Base-by-base conservation (phyloP, 2,888 invertebrate species). In the Eumerus sabulonum region DNA sequence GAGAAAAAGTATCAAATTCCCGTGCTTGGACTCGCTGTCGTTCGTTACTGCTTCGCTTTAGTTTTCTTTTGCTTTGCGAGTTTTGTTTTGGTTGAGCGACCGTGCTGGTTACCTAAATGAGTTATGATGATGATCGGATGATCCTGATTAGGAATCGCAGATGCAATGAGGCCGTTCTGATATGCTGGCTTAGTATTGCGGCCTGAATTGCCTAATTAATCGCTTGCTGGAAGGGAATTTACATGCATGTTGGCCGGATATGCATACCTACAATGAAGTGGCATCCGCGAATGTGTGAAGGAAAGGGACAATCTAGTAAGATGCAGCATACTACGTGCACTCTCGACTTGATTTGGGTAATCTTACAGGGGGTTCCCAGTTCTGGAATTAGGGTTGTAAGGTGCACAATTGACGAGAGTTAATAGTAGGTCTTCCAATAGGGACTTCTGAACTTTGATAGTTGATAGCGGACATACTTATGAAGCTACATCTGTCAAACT, bases 1-100 rank as follows among this genome's bases (percentile, higher is more conserved):
- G 60, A 18, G 35, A 45, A 50, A 74, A 60, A 70, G 60, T 79
- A 79, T 79, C 79, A 56, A 68, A 74, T 79, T 79, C 64, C 74
- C 79, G 60, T 70, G 63, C 63, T 59, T 48, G 59, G 59, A 53
- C 35, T 59, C 12, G 11, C 40, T 27, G 51, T 56, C 27, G n/a
- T n/a, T 60, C 27, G 40, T 18, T n/a, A n/a, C 17, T 16, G 18
- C 44, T 60, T 9, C 1, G 44, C 18, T 38, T 62, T 42, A 17
- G n/a, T n/a, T n/a, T n/a, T 50, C 18, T 50, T 5, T 42, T 35
- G 47, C 1, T 53, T 53, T 27, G 40, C 18, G 5, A 27, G 47
- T 36, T 12, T 9, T 11, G 27, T 7, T n/a, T 44, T 35, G 44
- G 42, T 12, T 42, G 45, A 13, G 35, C 12, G 47, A 16, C 47